These are phyloP conservation scores for Zaprionus camerounensis DNA, from an alignment of 1,140 invertebrate genomes.

Conservation along the genomic window DNA sequence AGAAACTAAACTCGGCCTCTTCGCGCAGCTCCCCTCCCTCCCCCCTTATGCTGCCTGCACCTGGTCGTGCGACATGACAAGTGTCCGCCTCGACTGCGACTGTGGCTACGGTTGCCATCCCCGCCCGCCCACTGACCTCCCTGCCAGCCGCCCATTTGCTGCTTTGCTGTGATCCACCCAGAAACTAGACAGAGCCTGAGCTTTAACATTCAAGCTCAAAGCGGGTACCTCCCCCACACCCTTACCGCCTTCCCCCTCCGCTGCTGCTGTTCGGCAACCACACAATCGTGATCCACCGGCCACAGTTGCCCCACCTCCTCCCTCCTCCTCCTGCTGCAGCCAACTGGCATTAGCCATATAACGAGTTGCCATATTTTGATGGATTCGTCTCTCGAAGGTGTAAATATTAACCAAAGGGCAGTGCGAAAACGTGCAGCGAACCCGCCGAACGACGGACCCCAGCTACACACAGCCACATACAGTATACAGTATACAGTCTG, in stretches of 20 bases:
- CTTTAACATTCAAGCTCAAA: constrained; percentile 11
- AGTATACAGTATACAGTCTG: too few species aligned
- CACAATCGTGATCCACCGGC: constrained; percentile 39
- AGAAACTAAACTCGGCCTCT: constrained; percentile 71
- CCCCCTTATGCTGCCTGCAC: neutral
- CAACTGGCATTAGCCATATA: constrained; percentile 55
- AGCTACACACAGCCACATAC: neutral
- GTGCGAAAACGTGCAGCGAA: constrained; percentile 68
- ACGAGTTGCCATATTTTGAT: constrained; percentile 78
- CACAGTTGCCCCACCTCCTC: constrained; percentile 10
- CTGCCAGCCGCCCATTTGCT: neutral
- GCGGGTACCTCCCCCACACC: constrained; percentile 17
- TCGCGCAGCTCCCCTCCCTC: constrained; percentile 3
- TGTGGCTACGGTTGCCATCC: neutral
- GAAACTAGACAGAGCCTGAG: constrained; percentile 4
- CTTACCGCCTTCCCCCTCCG: neutral
- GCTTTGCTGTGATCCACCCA: constrained; percentile 3
- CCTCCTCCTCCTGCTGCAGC: constrained; percentile 6
- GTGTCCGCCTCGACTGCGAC: constrained; percentile 59
- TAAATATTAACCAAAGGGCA: constrained; percentile 78
- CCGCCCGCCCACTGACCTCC: neutral
- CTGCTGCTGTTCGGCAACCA: constrained; percentile 27
- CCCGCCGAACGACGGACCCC: constrained; percentile 18
- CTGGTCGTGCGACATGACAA: constrained; percentile 66
- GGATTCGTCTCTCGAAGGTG: constrained; percentile 72